Percentiles rank a stretch among this genome's conserved stretches.
Evolutionary conservation across 1,140 invertebrate genomes (phyloP).

Genomic region (Brachionus manjavacas): DNA sequence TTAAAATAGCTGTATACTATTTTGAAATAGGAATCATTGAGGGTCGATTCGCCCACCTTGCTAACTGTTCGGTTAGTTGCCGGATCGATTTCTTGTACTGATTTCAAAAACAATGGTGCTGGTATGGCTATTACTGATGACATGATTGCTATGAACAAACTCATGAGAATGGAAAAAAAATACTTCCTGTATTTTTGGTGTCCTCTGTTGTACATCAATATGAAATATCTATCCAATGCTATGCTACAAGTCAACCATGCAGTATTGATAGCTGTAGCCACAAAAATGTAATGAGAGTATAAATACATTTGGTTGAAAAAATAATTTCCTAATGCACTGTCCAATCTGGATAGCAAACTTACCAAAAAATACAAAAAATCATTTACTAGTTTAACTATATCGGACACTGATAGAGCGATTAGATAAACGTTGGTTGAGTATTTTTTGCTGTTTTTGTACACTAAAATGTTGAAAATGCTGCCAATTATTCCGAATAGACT

Average conservation of each 20-base stretch:
- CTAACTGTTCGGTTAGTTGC: neutral
- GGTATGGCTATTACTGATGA: neutral
- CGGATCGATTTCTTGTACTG: neutral
- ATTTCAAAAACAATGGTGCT: conserved; percentile 7
- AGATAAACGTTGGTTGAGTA: conserved; percentile 71
- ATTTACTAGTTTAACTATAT: conserved; percentile 68
- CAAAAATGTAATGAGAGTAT: conserved; percentile 54
- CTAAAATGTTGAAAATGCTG: conserved; percentile 68
- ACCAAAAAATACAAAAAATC: conserved; percentile 66
- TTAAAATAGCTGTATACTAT: conserved; percentile 40
- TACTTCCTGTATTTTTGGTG: conserved; percentile 11
- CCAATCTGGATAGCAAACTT: conserved; percentile 57
- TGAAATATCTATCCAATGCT: conserved; percentile 85
- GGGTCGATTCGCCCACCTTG: conserved; percentile 5
- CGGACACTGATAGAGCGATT: conserved; percentile 69
- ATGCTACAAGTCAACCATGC: conserved; percentile 90
- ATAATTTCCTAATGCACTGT: conserved; percentile 46
- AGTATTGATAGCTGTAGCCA: conserved; percentile 56
- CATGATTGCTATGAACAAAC: neutral
- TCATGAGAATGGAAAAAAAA: conserved; percentile 27
- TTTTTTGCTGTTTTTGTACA: conserved; percentile 67
- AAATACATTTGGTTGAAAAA: conserved; percentile 49
- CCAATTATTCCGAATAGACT: conserved; percentile 68
- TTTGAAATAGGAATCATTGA: neutral
- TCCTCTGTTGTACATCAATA: conserved; percentile 7